Evolutionary conservation across 2,888 invertebrate species (phyloP).

Genomic region (Brenthis hecate): DNA sequence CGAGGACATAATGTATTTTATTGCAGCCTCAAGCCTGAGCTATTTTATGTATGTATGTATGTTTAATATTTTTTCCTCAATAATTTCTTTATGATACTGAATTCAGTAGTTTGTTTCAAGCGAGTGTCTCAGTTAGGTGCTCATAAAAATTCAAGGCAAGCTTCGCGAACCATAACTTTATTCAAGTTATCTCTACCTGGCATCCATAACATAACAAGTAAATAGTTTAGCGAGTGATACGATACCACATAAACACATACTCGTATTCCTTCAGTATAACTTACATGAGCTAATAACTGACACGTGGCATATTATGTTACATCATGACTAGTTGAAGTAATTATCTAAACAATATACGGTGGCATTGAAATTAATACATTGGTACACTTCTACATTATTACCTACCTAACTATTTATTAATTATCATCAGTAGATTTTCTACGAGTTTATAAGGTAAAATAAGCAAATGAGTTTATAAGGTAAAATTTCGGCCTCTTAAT

Average conservation of each 20-base stretch:
- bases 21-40: not conserved
- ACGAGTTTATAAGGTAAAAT: too few species aligned
- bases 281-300: constrained; percentile 27
- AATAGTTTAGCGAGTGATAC: not conserved
- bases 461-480: too few species aligned
- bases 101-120: too few species aligned
- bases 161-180: not conserved
- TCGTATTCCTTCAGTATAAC: constrained; percentile 11
- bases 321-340: constrained; percentile 26
- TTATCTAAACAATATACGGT: constrained; percentile 31
- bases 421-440: not conserved
- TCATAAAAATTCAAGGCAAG: too few species aligned
- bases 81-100: not conserved
- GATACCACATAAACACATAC: constrained; percentile 8
- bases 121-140: too few species aligned
- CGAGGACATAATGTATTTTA: not conserved
- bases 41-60: not conserved
- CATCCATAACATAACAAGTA: constrained; percentile 13
- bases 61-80: not conserved
- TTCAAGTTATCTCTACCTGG: constrained; percentile 10
- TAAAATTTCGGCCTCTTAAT: too few species aligned
- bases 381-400: not conserved
- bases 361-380: constrained; percentile 24
- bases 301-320: constrained; percentile 29
- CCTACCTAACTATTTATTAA: not conserved